Evolutionary conservation across 2,888 invertebrate genomes (phyloP).

Genomic region (Tenthredo scrophulariae): DNA sequence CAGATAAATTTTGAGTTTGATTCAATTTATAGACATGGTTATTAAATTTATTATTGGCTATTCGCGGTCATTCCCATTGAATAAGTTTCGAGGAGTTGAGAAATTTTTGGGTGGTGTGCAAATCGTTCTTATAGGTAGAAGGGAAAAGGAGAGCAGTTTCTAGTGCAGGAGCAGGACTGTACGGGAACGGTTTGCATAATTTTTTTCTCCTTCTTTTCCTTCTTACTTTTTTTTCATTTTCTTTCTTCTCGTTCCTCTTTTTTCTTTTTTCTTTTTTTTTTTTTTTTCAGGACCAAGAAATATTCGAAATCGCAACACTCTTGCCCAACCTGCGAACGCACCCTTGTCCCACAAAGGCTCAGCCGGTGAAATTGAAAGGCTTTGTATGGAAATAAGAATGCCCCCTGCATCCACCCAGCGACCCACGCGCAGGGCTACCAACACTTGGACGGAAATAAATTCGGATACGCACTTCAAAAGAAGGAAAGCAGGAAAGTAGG

Average conservation of each 20-base stretch:
- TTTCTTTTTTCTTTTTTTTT: neutral
- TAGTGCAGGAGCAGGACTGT: slow-evolving; percentile 24
- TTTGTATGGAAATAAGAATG: slow-evolving; percentile 75
- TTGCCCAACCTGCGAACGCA: slow-evolving; percentile 65
- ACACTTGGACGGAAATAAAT: slow-evolving; percentile 64
- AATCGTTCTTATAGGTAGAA: slow-evolving; percentile 21
- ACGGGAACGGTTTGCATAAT: slow-evolving; percentile 69
- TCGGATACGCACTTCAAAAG: slow-evolving; percentile 70
- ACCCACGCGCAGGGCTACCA: slow-evolving; percentile 52
- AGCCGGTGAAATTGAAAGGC: slow-evolving; percentile 72
- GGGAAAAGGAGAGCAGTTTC: slow-evolving; percentile 24
- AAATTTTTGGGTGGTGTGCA: neutral
- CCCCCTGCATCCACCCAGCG: slow-evolving; percentile 63
- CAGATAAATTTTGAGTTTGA: neutral
- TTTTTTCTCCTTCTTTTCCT: slow-evolving; percentile 58
- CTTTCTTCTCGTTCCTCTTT: neutral
- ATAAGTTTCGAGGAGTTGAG: neutral
- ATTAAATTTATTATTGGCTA: neutral
- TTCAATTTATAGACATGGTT: neutral
- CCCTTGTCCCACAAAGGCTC: slow-evolving; percentile 69
- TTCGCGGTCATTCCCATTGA: neutral
- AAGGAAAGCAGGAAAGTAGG: slow-evolving; percentile 61
- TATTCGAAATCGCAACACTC: slow-evolving; percentile 69
- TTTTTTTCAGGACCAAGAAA: slow-evolving; percentile 58
- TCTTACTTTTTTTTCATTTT: neutral